A percentile compares a stretch with the other conserved stretches of the same genome.
phyloP scores from a whole-genome alignment of 2,888 invertebrate genomes.

The Chloroclystis v-ata region DNA sequence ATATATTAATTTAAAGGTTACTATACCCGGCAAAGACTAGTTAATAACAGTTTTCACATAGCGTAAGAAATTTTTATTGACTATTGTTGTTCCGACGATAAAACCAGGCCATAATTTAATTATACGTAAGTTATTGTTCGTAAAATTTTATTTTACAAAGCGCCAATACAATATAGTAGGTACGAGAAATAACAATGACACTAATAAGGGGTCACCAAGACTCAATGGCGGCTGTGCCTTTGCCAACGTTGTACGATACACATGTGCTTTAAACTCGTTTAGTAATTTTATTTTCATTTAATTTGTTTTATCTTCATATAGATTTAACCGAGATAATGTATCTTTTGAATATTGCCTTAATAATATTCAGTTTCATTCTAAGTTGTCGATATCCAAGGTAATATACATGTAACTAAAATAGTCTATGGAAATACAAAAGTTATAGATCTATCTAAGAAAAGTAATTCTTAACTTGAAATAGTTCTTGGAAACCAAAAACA shows the following conservation, averaged over 20 bases:
- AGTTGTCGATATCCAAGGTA: too few species aligned
- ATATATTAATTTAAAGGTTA: not conserved
- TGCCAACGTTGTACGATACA: not conserved
- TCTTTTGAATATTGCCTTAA: too few species aligned
- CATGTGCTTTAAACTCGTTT: not conserved
- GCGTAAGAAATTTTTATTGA: constrained; percentile 22
- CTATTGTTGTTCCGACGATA: constrained; percentile 25
- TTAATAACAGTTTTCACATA: constrained; percentile 14
- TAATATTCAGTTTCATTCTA: too few species aligned
- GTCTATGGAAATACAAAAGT: too few species aligned
- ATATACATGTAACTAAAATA: too few species aligned
- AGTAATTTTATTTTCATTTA: not conserved
- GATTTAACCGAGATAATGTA: too few species aligned
- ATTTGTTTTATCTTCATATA: not conserved
- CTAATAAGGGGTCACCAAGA: constrained; percentile 8
- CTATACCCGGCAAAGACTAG: constrained; percentile 9
- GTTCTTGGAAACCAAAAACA: constrained; percentile 2
- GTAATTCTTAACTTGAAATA: not conserved
- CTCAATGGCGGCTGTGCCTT: not conserved
- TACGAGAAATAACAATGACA: constrained; percentile 14
- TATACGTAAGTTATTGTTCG: constrained; percentile 15
- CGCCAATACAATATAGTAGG: constrained; percentile 4
- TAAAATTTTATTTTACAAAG: constrained; percentile 7
- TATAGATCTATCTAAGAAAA: too few species aligned
- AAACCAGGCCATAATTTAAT: constrained; percentile 13